phyloP scores from a whole-genome alignment of 2,797 vertebrate species.

The Denticeps clupeoides region DNA sequence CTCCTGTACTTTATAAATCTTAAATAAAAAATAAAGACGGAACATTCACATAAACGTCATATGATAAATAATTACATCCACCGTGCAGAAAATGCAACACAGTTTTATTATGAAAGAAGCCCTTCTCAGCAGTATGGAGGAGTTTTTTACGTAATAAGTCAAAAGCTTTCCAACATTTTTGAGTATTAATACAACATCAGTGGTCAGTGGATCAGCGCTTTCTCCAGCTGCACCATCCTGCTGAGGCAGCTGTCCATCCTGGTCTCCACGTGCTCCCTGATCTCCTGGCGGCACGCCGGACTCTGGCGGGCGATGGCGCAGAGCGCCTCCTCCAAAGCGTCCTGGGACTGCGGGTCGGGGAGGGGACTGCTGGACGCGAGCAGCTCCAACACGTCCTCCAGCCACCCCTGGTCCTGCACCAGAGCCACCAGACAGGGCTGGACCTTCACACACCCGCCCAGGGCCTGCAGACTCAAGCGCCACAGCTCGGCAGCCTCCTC shows the following conservation, averaged over 20 bases:
- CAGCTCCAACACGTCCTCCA: slow-evolving; percentile 48
- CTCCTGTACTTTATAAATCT: no score
- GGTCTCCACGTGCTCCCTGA: slow-evolving; percentile 43
- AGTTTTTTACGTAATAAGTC: no score
- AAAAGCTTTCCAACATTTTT: no score
- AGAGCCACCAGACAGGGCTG: slow-evolving; percentile 60
- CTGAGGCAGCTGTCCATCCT: slow-evolving; percentile 54
- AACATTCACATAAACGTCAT: no score
- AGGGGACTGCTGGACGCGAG: slow-evolving; percentile 49
- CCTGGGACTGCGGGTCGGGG: slow-evolving; percentile 65
- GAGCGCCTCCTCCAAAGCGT: slow-evolving; percentile 71
- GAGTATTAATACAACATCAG: no score
- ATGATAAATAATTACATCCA: no score
- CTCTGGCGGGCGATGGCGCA: slow-evolving; percentile 66
- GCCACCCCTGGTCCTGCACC: slow-evolving; percentile 64
- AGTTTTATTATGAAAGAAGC: no score
- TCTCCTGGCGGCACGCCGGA: slow-evolving; percentile 55
- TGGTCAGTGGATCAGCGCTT: slow-evolving; percentile 39
- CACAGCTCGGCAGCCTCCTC: slow-evolving; percentile 75
- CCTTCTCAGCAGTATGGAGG: no score
- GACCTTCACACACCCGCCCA: slow-evolving; percentile 61
- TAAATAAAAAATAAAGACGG: no score
- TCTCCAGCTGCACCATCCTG: slow-evolving; percentile 71
- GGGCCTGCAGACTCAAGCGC: slow-evolving; percentile 79
- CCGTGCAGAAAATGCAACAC: no score